Evolutionary conservation across 2,113 vertebrate species (phyloP), one percentile per base, ranked within the genome.

Genomic region (Sebastes schlegelii): DNA sequence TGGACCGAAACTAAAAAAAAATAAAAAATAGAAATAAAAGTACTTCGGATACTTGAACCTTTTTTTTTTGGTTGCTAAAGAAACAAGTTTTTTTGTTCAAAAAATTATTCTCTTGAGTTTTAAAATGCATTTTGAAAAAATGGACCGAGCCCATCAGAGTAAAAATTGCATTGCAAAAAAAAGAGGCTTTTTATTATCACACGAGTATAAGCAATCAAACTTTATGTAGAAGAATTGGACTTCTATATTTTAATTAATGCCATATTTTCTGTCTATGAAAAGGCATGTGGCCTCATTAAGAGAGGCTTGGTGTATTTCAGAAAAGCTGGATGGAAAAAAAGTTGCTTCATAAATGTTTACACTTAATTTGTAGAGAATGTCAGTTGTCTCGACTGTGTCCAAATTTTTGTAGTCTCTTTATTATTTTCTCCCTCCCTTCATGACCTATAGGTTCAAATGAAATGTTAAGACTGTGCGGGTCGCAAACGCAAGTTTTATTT

Each of bases 401-500:
- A 88, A 89, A 95, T 90, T 91, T 34, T 88, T 95, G 95, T 96
- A 95, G 93, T 70, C 71, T 90, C 63, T 64, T 79, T 73, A 34
- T 76, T 67, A 62, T 87, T 83, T 72, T 49, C 45, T 89, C 61
- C 87, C 46, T 55, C 89, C 73, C 92, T 92, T 88, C 89, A 85
- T 88, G 82, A 86, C 76, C 80, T 93, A 13, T 79, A 95, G 89
- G 82, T 91, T 94, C 85, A 87, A 92, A 86, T 89, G 84, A 94
- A 92, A 91, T 93, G 88, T 94, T 89, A 90, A 96, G 84, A 95
- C 91, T 95, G 96, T 96, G 96, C 95, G 92, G 95, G 95, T 96
- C 93, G 96, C 96, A 96, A 96, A 96, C 92, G 93, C 96, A 95
- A 86, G 94, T 96, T 97, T 98, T 97, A 97, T 98, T 99, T 99